These are phyloP conservation scores for Danio kyathit DNA, from an alignment of 2,797 vertebrate genomes.

Conservation along the genomic window DNA sequence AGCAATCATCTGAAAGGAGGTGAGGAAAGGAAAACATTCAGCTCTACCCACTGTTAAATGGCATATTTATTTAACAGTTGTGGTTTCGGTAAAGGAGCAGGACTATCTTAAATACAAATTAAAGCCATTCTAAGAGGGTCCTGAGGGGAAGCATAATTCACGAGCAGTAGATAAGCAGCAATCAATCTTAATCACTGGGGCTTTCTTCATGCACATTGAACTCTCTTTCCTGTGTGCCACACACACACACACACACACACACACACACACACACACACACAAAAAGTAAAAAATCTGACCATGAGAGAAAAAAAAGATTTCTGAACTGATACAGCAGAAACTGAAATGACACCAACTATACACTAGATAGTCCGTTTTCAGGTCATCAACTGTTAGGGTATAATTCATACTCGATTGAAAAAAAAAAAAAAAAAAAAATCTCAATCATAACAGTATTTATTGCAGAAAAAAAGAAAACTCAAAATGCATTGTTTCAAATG, in stretches of 20 bases:
- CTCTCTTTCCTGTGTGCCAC: slow-evolving; percentile 6
- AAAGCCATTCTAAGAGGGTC: slow-evolving; percentile 63
- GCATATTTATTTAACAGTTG: slow-evolving; percentile 31
- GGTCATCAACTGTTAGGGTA: too few relatives aligned
- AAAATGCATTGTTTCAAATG: too few relatives aligned
- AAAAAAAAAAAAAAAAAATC: too few relatives aligned
- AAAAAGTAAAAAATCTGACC: slow-evolving; percentile 6
- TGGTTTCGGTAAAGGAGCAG: slow-evolving; percentile 32
- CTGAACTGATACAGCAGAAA: neutral
- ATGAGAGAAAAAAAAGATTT: neutral
- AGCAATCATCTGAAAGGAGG: slow-evolving; percentile 5
- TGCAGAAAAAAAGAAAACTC: too few relatives aligned
- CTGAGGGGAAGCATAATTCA: slow-evolving; percentile 55
- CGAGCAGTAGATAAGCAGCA: slow-evolving; percentile 38
- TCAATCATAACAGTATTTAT: too few relatives aligned
- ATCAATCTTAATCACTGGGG: slow-evolving; percentile 26
- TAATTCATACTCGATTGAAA: too few relatives aligned
- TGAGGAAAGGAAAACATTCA: neutral
- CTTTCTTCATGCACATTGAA: slow-evolving; percentile 34
- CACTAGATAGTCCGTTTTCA: too few relatives aligned
- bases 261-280: too few relatives aligned
- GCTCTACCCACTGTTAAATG: slow-evolving; percentile 13
- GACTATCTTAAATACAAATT: slow-evolving; percentile 68
- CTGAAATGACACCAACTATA: slow-evolving; percentile 1
- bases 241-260: too few relatives aligned